Percentiles rank a stretch among this genome's conserved stretches.
Evolutionary conservation across 2,113 vertebrate genomes (phyloP).

Genomic region (Barbus barbus): DNA sequence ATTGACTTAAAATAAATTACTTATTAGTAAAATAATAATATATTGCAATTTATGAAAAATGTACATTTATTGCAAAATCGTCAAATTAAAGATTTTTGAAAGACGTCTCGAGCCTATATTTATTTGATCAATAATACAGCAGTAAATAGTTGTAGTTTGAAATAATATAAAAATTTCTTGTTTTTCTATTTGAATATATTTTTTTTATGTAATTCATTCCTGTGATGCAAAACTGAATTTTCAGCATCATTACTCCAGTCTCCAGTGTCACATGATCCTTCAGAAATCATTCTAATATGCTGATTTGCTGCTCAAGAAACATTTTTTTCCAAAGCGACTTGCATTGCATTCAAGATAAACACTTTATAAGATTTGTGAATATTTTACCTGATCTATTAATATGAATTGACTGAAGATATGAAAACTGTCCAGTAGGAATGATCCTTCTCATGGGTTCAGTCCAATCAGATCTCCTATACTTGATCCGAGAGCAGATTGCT

Average conservation of each 20-base stretch:
- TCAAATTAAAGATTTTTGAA: no score
- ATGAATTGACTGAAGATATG: neutral
- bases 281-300: neutral
- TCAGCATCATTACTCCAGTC: neutral
- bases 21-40: no score
- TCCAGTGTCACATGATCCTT: neutral
- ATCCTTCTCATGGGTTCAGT: slow-evolving; percentile 42
- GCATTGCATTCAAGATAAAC: no score
- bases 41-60: neutral
- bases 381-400: neutral
- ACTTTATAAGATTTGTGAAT: neutral
- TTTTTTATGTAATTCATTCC: neutral
- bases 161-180: neutral
- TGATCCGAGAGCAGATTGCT: slow-evolving; percentile 70
- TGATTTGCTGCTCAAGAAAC: neutral
- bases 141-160: neutral
- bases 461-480: slow-evolving; percentile 62
- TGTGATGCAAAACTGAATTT: neutral
- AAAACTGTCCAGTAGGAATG: neutral
- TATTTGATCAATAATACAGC: neutral
- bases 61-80: neutral
- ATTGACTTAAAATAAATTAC: neutral
- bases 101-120: no score
- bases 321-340: neutral
- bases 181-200: neutral